phyloP scores from a whole-genome alignment of 2,888 invertebrate species.

The Eristalinus aeneus region DNA sequence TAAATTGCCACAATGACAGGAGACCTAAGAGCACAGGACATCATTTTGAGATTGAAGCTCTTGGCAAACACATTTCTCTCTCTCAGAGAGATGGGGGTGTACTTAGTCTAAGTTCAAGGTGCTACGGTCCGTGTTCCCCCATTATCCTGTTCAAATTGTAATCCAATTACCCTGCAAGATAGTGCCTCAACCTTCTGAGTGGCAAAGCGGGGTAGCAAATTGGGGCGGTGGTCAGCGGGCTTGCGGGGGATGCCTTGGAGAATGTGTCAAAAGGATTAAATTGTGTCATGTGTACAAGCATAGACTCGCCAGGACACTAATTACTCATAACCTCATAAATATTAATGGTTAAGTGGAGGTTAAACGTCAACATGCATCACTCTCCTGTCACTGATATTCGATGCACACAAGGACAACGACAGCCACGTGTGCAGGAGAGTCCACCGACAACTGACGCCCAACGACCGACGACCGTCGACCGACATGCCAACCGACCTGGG shows the following conservation, averaged over 20 bases:
- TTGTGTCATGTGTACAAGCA: constrained; percentile 6
- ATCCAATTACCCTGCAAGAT: constrained; percentile 56
- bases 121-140: constrained; percentile 35
- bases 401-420: constrained; percentile 37
- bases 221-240: background rate
- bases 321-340: constrained; percentile 59
- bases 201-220: background rate
- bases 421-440: background rate
- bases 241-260: background rate
- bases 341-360: constrained; percentile 51
- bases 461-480: background rate
- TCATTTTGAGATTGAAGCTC: constrained; percentile 38
- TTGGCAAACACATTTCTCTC: constrained; percentile 45
- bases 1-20: constrained; percentile 68
- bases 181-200: background rate
- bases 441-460: too few species aligned
- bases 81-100: background rate
- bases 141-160: constrained; percentile 65
- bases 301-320: constrained; percentile 16
- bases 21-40: constrained; percentile 58
- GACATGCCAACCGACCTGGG: background rate
- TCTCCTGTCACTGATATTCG: constrained; percentile 47
- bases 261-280: background rate
- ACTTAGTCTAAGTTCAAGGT: constrained; percentile 36
- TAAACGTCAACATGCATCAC: constrained; percentile 55